Evolutionary conservation across 2,797 vertebrate genomes (phyloP).

Genomic region (Limosa lapponica): DNA sequence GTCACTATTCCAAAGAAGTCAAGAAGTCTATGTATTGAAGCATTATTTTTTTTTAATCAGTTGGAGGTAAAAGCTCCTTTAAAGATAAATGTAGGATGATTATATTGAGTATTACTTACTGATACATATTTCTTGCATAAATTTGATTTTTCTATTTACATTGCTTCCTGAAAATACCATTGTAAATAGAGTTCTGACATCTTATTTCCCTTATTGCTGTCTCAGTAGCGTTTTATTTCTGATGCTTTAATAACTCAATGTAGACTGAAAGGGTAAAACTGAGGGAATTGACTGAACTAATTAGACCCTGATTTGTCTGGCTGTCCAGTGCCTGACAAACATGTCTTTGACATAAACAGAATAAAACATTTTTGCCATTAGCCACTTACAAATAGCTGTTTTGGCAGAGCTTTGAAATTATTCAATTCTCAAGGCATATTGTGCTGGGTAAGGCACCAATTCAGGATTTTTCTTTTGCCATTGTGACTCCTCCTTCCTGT

Average conservation of each 20-base stretch:
- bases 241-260: constrained; percentile 66
- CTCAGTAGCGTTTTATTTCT: constrained; percentile 66
- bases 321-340: constrained; percentile 63
- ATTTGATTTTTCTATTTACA: constrained; percentile 65
- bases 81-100: constrained; percentile 47
- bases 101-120: constrained; percentile 54
- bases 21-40: background rate
- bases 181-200: constrained; percentile 71
- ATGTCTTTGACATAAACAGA: constrained; percentile 70
- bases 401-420: constrained; percentile 41
- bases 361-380: constrained; percentile 68
- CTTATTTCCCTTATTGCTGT: constrained; percentile 68
- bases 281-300: constrained; percentile 70
- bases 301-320: constrained; percentile 71
- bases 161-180: constrained; percentile 56
- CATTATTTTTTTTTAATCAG: background rate
- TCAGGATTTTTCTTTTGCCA: constrained; percentile 6
- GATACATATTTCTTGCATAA: constrained; percentile 65
- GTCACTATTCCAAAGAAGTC: constrained; percentile 13
- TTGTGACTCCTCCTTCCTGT: constrained; percentile 32
- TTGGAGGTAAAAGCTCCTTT: constrained; percentile 31
- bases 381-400: constrained; percentile 52
- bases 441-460: constrained; percentile 9
- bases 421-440: constrained; percentile 17
- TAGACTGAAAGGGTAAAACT: constrained; percentile 70